A percentile compares a stretch with the other conserved stretches of the same genome.
Conservation (phyloP, 2,888 invertebrate genomes). For the Papilio demoleus region DNA sequence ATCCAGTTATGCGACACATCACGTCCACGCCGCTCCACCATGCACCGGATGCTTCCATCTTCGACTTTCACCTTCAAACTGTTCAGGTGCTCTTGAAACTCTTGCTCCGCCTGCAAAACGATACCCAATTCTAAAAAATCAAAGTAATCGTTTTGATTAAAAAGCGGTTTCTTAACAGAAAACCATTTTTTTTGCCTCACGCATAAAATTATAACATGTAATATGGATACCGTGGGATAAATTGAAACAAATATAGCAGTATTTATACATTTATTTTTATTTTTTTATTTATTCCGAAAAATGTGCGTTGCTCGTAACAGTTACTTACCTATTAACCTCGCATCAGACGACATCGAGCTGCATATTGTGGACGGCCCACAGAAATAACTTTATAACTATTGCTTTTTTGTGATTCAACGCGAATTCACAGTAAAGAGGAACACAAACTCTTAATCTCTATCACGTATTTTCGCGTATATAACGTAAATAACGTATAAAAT, state of each 20-base stretch:
- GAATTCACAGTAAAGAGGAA: not conserved
- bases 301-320: slow-evolving; percentile 6
- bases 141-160: not conserved
- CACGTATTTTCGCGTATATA: not conserved
- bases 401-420: not conserved
- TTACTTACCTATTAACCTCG: slow-evolving; percentile 34
- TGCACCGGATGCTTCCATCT: slow-evolving; percentile 70
- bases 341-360: not conserved
- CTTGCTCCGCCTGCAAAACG: slow-evolving; percentile 69
- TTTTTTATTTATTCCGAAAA: slow-evolving; percentile 19
- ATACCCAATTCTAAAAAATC: slow-evolving; percentile 29
- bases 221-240: slow-evolving; percentile 23
- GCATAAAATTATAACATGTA: not conserved
- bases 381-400: slow-evolving; percentile 5
- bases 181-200: not conserved
- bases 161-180: not conserved
- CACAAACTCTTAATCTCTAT: not conserved
- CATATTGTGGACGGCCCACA: not conserved
- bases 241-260: slow-evolving; percentile 47
- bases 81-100: slow-evolving; percentile 73
- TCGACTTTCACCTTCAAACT: slow-evolving; percentile 76
- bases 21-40: slow-evolving; percentile 76
- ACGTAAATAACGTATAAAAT: not conserved
- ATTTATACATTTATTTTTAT: slow-evolving; percentile 41
- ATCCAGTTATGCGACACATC: slow-evolving; percentile 75